Evolutionary conservation across 2,113 vertebrate genomes (phyloP), one percentile per base, ranked within the genome.

Genomic region (Alectura lathami): DNA sequence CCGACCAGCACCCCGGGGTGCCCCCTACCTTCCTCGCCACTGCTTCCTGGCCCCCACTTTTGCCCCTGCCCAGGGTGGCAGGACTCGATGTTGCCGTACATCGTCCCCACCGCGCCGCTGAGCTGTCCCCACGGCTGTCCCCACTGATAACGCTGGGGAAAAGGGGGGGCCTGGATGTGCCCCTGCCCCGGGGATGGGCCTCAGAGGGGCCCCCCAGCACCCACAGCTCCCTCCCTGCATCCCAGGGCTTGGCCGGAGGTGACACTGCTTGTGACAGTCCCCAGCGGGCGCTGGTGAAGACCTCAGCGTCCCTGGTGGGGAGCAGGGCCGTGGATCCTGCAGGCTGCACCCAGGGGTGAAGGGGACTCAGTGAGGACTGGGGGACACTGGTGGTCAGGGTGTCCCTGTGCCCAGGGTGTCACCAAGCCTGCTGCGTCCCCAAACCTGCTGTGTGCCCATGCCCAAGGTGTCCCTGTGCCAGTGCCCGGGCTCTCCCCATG

Each of bases 281-380:
- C 56, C 42, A 18, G 4, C 1, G n/a, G 66, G 40, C 54, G 64
- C 9, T 51, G 64, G 47, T 22, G 13, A 64, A 38, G 68, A 5
- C 38, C 8, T 13, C 2, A 1, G 26, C n/a, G 47, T 51, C 56
- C 42, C 45, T 17, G 24, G 21, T 0, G 14, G n/a, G 0, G 6
- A 13, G 20, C 15, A 14, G 57, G 45, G 16, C 12, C 29, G 30
- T 17, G 29, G 51, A 54, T 15, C 27, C 27, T 54, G 51, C 29
- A 54, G 27, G 51, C 51, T 54, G 51, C 51, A 6, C 48, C 32
- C 64, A n/a, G 16, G 66, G 66, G 54, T 68, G 78, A 11, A 43
- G 11, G 15, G 42, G 42, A 43, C 11, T 15, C 42, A 43, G 42
- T 43, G 42, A 43, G 42, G 30, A 24, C 34, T 17, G 0, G 5